These are phyloP conservation scores for Procambarus virginalis DNA, from an alignment of 1,140 invertebrate species.

Conservation along the genomic window DNA sequence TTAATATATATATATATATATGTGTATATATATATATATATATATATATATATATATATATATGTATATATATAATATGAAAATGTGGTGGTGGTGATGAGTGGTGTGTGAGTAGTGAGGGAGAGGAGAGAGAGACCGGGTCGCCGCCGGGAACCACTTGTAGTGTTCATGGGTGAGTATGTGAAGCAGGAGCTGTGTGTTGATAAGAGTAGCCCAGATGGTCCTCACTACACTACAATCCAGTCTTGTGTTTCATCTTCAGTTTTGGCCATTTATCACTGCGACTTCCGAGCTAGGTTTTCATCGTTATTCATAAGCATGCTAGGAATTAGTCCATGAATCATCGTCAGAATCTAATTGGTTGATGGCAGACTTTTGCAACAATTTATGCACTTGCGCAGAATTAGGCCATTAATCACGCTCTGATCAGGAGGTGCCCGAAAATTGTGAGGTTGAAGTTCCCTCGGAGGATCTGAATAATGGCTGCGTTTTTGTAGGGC, in stretches of 20 bases:
- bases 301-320: conserved; percentile 5
- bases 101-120: not conserved
- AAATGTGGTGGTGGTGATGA: too few species aligned
- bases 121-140: not conserved
- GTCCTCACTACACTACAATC: too few species aligned
- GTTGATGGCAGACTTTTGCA: conserved; percentile 2
- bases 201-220: not conserved
- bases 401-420: not conserved
- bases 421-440: not conserved
- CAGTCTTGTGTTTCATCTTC: not conserved
- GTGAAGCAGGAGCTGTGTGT: too few species aligned
- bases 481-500: not conserved
- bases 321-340: conserved; percentile 1
- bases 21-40: too few species aligned
- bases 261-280: not conserved
- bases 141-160: too few species aligned
- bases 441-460: not conserved
- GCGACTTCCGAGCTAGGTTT: not conserved
- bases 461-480: not conserved
- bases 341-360: conserved; percentile 13
- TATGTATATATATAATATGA: too few species aligned
- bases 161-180: too few species aligned
- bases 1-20: too few species aligned
- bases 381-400: conserved; percentile 6
- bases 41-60: too few species aligned